phyloP scores from a whole-genome alignment of 2,888 invertebrate species.

The Brassicogethes aeneus region DNA sequence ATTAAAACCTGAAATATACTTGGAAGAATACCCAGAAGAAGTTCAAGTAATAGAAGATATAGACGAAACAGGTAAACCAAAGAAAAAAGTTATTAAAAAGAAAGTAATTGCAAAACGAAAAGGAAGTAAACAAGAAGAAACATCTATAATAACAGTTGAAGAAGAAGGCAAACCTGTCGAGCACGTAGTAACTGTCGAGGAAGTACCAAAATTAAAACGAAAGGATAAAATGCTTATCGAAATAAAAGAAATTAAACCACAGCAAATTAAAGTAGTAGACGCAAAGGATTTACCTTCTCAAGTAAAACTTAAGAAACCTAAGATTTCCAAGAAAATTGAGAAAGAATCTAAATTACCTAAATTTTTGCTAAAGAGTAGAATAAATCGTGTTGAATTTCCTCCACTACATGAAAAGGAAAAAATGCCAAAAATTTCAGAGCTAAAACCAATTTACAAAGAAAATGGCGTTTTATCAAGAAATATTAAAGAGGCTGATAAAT shows the following conservation, averaged over 20 bases:
- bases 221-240: slow-evolving; percentile 23
- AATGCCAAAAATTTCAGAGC: slow-evolving; percentile 31
- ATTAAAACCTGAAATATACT: slow-evolving; percentile 6
- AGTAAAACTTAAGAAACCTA: slow-evolving; percentile 51
- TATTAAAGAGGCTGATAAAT: slow-evolving; percentile 40
- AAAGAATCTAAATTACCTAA: slow-evolving; percentile 48
- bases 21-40: slow-evolving; percentile 31
- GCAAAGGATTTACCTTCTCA: slow-evolving; percentile 43
- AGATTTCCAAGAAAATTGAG: slow-evolving; percentile 29
- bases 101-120: slow-evolving; percentile 32
- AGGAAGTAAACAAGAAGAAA: slow-evolving; percentile 38
- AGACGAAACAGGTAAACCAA: slow-evolving; percentile 12
- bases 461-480: slow-evolving; percentile 43
- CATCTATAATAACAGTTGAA: slow-evolving; percentile 33
- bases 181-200: slow-evolving; percentile 35
- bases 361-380: slow-evolving; percentile 61
- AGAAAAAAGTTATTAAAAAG: slow-evolving; percentile 20
- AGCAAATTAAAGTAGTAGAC: slow-evolving; percentile 52
- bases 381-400: slow-evolving; percentile 47
- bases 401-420: slow-evolving; percentile 31
- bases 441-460: slow-evolving; percentile 34
- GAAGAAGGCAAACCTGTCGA: slow-evolving; percentile 37
- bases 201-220: slow-evolving; percentile 10
- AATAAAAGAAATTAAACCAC: slow-evolving; percentile 52
- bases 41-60: slow-evolving; percentile 18